Evolutionary conservation across 2,888 invertebrate species (phyloP), one percentile per base, ranked within the genome.

Genomic region (Nemurella pictetii): DNA sequence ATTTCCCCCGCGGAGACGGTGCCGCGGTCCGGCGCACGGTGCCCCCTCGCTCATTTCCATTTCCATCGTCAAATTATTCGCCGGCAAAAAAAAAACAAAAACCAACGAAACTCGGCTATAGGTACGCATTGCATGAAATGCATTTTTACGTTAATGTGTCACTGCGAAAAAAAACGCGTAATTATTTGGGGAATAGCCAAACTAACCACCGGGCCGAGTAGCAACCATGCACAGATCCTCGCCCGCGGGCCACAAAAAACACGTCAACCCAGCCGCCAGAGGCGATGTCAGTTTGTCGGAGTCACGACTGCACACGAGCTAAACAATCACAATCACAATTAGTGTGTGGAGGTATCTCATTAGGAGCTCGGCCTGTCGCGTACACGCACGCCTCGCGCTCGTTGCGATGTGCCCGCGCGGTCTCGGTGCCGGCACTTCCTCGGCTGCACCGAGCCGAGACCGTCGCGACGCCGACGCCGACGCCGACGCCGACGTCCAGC

Each of bases 111-210:
- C 36, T 32, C 55, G 12, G n/a, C n/a, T n/a, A n/a, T n/a, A n/a
- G 20, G 55, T 55, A 55, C 55, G 55, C 28, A 30, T 0, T n/a
- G n/a, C n/a, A 30, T 29, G 28, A 30, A 78, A 78, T 78, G 78
- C 78, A 78, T 75, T 75, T 75, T 75, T 27, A 75, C 75, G 75
- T 75, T 75, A 27, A 27, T 75, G 75, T 75, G 75, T 75, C 75
- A 75, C 75, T 75, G 75, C 75, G 28, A 20, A 75, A 75, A 75
- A 75, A 75, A 27, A 75, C 4, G 27, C 9, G 4, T 78, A 78
- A 29, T 29, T 29, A 78, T 78, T 78, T 78, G 78, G 78, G 78
- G n/a, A 78, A 25, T 30, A 78, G n/a, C 7, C 30, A n/a, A 12
- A 30, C 78, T 75, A 75, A 1, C 5, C 75, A 75, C 28, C 28